Evolutionary conservation across 1,140 invertebrate genomes (phyloP).

Genomic region (Drosophila ohnishii): DNA sequence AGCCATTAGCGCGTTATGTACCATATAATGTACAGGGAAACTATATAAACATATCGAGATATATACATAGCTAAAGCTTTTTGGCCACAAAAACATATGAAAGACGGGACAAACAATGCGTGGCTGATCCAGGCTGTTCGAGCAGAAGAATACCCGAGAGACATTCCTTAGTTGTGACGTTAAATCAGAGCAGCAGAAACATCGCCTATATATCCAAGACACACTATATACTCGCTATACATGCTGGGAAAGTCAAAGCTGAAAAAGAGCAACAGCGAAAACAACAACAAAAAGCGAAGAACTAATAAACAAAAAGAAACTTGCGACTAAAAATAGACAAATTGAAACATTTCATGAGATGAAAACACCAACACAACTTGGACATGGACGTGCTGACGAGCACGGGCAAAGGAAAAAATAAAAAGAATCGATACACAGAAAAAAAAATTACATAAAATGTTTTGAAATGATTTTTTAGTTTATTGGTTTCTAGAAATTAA

Average conservation of each 20-base stretch:
- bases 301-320: constrained; percentile 82
- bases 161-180: constrained; percentile 77
- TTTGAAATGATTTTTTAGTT: neutral
- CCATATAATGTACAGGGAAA: constrained; percentile 17
- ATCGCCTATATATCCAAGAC: constrained; percentile 63
- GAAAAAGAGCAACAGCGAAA: constrained; percentile 33
- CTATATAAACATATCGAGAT: constrained; percentile 37
- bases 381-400: constrained; percentile 65
- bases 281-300: constrained; percentile 49
- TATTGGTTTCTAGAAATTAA: too few species aligned
- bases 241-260: constrained; percentile 38
- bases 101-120: constrained; percentile 62
- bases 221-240: constrained; percentile 35
- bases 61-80: constrained; percentile 66
- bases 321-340: constrained; percentile 78
- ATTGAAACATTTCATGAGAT: constrained; percentile 78
- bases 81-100: constrained; percentile 51
- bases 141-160: constrained; percentile 39
- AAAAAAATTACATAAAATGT: neutral
- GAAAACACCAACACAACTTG: constrained; percentile 72
- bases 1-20: constrained; percentile 22
- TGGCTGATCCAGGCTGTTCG: constrained; percentile 49
- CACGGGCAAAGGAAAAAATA: constrained; percentile 40
- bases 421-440: constrained; percentile 22
- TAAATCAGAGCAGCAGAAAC: constrained; percentile 68